These are phyloP conservation scores for Drosophila triauraria DNA, from an alignment of 1,140 invertebrate genomes.

Conservation along the genomic window DNA sequence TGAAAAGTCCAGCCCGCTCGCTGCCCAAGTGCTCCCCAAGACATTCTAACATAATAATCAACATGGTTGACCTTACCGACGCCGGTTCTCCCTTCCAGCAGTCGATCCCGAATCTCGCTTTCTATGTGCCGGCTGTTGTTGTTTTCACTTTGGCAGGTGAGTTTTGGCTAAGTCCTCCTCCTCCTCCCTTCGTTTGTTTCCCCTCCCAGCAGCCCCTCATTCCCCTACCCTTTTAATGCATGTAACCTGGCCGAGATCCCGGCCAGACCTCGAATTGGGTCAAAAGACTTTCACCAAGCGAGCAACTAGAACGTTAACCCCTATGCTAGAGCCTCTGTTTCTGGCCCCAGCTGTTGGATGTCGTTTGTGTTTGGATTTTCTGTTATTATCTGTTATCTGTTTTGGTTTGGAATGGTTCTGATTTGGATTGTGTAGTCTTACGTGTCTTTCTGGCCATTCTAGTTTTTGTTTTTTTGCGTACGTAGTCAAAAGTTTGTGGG, in stretches of 20 bases:
- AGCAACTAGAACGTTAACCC: constrained; percentile 30
- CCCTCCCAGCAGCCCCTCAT: not conserved
- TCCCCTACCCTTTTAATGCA: constrained; percentile 7
- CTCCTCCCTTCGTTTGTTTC: not conserved
- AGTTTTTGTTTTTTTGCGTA: constrained; percentile 49
- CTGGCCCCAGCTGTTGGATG: constrained; percentile 17
- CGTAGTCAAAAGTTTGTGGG: constrained; percentile 63
- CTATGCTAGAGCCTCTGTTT: not conserved
- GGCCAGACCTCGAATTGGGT: constrained; percentile 51
- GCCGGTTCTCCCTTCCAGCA: constrained; percentile 89
- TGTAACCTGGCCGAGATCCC: constrained; percentile 21
- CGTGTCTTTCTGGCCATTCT: constrained; percentile 54
- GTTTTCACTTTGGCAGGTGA: constrained; percentile 90
- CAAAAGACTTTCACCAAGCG: constrained; percentile 66
- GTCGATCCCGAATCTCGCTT: constrained; percentile 92
- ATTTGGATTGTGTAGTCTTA: constrained; percentile 34
- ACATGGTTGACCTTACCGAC: constrained; percentile 87
- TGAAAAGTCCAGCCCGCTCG: constrained; percentile 7
- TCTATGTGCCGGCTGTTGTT: constrained; percentile 91
- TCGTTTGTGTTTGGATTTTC: constrained; percentile 48
- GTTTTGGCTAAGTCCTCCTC: constrained; percentile 31
- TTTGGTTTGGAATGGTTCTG: constrained; percentile 22
- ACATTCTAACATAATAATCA: constrained; percentile 35
- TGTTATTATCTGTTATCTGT: constrained; percentile 31
- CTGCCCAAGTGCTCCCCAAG: constrained; percentile 23